Evolutionary conservation across 2,113 vertebrate genomes (phyloP).

Genomic region (Mastomys coucha): DNA sequence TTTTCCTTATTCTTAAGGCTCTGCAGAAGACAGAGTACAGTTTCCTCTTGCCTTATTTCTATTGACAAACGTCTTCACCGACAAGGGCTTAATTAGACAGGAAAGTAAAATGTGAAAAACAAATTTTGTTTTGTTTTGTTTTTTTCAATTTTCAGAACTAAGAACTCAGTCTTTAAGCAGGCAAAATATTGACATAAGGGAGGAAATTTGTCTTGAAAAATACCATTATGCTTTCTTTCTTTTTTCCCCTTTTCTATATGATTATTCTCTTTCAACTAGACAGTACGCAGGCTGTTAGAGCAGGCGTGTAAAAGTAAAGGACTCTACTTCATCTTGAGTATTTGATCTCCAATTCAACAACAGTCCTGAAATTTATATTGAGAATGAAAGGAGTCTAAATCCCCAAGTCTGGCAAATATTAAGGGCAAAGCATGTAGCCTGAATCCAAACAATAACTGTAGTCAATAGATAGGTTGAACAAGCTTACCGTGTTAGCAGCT

Average conservation of each 20-base stretch:
- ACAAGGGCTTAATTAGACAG: neutral
- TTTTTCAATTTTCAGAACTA: conserved; percentile 14
- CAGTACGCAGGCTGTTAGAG: neutral
- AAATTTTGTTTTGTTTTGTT: neutral
- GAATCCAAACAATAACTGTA: neutral
- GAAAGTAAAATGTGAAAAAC: neutral
- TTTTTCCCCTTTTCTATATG: neutral
- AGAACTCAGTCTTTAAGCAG: conserved; percentile 33
- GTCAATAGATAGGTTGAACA: neutral
- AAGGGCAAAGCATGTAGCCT: neutral
- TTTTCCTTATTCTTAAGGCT: conserved; percentile 16
- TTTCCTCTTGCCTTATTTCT: conserved; percentile 39
- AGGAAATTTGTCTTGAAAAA: conserved; percentile 39
- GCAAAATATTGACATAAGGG: neutral
- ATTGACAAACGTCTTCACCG: conserved; percentile 27
- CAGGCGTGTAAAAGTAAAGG: neutral
- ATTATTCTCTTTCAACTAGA: neutral
- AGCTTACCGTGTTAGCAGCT: neutral
- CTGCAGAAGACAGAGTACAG: neutral
- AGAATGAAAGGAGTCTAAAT: conserved; percentile 1
- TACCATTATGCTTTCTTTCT: neutral
- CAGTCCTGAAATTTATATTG: neutral
- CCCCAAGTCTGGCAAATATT: neutral
- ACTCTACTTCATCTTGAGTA: neutral
- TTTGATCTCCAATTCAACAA: neutral